Percentiles rank a stretch among this genome's conserved stretches.
Conservation (phyloP, 2,797 vertebrate genomes). For the Oryzias dopingdopingensis region DNA sequence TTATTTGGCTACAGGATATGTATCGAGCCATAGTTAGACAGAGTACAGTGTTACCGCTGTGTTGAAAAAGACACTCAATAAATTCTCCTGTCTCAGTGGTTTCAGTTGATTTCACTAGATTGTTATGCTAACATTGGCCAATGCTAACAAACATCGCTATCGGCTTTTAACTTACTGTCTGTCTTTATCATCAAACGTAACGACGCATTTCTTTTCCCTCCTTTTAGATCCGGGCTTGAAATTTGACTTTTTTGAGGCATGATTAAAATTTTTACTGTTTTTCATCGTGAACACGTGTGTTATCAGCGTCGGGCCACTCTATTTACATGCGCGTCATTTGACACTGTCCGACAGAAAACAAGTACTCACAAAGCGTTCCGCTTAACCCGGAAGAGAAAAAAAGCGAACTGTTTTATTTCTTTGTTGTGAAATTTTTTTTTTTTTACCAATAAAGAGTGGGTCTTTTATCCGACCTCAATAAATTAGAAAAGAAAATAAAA, state of each 20-base stretch:
- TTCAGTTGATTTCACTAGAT: not conserved
- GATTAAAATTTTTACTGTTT: slow-evolving; percentile 45
- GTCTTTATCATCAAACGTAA: slow-evolving; percentile 74
- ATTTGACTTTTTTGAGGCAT: slow-evolving; percentile 34
- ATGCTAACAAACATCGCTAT: not conserved
- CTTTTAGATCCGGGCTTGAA: slow-evolving; percentile 69
- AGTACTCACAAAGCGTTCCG: not conserved
- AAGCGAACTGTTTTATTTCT: no score
- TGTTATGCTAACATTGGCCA: slow-evolving; percentile 9
- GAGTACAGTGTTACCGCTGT: no score
- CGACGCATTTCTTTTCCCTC: slow-evolving; percentile 69
- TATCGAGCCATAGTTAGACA: no score
- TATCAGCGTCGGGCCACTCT: not conserved
- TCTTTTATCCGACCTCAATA: no score
- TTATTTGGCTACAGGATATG: no score
- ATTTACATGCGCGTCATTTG: not conserved
- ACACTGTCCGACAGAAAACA: slow-evolving; percentile 47
- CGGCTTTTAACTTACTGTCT: slow-evolving; percentile 69
- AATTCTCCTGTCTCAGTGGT: no score
- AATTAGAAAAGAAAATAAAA: no score
- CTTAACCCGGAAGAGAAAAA: no score
- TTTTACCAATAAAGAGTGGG: no score
- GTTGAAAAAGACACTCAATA: no score
- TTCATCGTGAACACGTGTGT: slow-evolving; percentile 71
- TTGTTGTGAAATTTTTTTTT: no score